Evolutionary conservation across 2,888 invertebrate genomes (phyloP).

Genomic region (Oegoconia quadripuncta): DNA sequence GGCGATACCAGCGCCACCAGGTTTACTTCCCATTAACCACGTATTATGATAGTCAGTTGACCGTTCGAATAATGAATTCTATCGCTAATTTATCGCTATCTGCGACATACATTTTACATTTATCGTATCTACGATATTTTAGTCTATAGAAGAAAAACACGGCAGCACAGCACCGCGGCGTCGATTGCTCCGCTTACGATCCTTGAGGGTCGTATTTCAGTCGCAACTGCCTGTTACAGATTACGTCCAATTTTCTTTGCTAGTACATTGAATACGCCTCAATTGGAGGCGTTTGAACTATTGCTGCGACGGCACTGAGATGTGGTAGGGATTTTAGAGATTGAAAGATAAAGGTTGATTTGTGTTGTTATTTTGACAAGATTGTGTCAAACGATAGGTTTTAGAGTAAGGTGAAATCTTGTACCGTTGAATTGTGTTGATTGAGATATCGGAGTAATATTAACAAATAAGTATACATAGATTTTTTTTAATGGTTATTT

Average conservation of each 20-base stretch:
- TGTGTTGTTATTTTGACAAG: no score
- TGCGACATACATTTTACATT: background rate
- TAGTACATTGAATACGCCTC: conserved; percentile 46
- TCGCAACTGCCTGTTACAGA: conserved; percentile 56
- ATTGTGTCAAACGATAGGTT: no score
- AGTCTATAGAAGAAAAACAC: conserved; percentile 41
- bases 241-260: conserved; percentile 60
- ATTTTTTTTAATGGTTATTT: no score
- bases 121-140: conserved; percentile 14
- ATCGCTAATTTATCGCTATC: background rate
- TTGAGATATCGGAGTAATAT: no score
- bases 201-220: conserved; percentile 59
- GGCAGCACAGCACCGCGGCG: conserved; percentile 40
- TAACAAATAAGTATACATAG: no score
- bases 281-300: conserved; percentile 23
- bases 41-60: no score
- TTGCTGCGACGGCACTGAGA: background rate
- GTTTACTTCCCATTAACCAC: no score
- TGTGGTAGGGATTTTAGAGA: background rate
- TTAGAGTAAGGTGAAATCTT: no score
- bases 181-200: conserved; percentile 55
- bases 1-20: no score
- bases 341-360: background rate
- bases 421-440: no score
- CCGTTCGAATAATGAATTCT: no score